phyloP scores from a whole-genome alignment of 2,113 vertebrate genomes.

The Aix galericulata region DNA sequence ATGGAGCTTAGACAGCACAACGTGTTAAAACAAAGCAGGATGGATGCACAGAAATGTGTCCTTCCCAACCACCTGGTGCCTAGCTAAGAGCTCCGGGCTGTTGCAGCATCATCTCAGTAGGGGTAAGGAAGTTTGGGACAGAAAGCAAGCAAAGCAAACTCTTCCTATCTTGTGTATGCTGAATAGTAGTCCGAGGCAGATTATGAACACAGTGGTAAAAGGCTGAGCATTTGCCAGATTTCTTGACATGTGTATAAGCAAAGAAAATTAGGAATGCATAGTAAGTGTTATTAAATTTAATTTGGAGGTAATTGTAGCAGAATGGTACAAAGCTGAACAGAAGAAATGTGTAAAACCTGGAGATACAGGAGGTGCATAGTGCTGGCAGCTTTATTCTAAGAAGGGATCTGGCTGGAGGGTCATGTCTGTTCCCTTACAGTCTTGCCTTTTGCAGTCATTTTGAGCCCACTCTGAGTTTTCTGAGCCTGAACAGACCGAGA shows the following conservation, averaged over 20 bases:
- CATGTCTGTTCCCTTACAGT: not conserved
- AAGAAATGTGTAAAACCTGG: not conserved
- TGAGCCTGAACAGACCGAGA: not conserved
- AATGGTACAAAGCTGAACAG: not conserved
- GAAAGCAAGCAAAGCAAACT: slow-evolving; percentile 2
- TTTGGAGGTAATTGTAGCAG: not conserved
- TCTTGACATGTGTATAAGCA: not conserved
- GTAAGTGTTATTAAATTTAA: not conserved
- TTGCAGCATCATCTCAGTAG: not conserved
- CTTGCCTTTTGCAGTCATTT: slow-evolving; percentile 10
- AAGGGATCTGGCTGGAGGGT: not conserved
- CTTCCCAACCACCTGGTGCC: not conserved
- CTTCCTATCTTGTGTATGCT: not conserved
- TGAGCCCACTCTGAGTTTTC: not conserved
- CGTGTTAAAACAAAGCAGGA: not conserved
- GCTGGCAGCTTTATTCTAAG: not conserved
- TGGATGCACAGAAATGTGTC: not conserved
- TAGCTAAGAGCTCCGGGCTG: not conserved
- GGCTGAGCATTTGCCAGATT: not conserved
- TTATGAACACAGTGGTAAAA: not conserved
- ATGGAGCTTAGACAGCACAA: not conserved
- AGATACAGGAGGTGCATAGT: not conserved
- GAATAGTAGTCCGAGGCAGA: not conserved
- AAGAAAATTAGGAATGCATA: not conserved
- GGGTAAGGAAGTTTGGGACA: slow-evolving; percentile 3